Conservation (phyloP, 2,888 invertebrate genomes). For the Parapristionchus giblindavisi region DNA sequence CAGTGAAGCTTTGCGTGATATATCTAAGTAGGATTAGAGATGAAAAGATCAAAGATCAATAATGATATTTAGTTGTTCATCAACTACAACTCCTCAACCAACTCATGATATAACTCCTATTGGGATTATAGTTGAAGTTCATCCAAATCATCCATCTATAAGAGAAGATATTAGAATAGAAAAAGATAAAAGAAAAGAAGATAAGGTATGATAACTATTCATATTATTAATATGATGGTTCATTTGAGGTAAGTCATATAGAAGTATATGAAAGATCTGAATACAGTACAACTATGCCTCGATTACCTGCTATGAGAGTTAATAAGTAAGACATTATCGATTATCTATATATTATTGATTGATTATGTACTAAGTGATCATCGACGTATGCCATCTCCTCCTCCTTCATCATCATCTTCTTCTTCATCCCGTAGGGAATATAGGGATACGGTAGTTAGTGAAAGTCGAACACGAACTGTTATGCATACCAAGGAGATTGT, state of each 20-base stretch:
- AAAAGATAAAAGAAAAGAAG: neutral
- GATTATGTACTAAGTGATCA: neutral
- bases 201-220: neutral
- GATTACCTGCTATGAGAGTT: constrained; percentile 18
- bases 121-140: no score
- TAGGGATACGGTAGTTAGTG: constrained; percentile 28
- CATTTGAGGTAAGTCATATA: no score
- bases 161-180: neutral
- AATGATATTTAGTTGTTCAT: neutral
- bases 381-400: constrained; percentile 8
- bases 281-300: neutral
- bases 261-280: no score
- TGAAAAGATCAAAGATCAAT: neutral
- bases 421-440: constrained; percentile 29
- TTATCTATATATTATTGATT: neutral
- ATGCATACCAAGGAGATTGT: constrained; percentile 30
- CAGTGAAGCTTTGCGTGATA: constrained; percentile 6
- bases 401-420: neutral
- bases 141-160: neutral
- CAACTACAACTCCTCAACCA: neutral
- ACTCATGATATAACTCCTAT: no score
- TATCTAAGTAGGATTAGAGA: neutral
- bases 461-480: constrained; percentile 20
- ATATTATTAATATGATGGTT: neutral
- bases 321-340: neutral